A percentile compares a stretch with the other conserved stretches of the same genome.
phyloP scores from a whole-genome alignment of 2,113 vertebrate genomes.

The Mirounga angustirostris region DNA sequence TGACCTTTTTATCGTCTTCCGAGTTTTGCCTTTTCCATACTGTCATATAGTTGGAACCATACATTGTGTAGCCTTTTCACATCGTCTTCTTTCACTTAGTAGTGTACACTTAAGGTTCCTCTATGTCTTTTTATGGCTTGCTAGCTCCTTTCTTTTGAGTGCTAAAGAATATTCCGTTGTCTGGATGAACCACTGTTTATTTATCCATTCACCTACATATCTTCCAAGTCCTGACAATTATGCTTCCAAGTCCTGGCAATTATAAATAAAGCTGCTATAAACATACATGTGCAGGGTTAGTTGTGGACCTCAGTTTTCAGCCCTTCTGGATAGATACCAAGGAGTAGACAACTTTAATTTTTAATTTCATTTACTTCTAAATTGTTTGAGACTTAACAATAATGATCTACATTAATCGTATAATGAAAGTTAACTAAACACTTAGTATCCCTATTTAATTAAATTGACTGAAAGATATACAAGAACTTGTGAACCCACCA shows the following conservation, averaged over 20 bases:
- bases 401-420: conserved; percentile 42
- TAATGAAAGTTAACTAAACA: conserved; percentile 47
- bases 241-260: not conserved
- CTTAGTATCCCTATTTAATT: conserved; percentile 35
- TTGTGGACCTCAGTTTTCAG: conserved; percentile 7
- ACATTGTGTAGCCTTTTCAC: not conserved
- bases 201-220: not conserved
- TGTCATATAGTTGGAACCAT: not conserved
- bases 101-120: not conserved
- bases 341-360: not conserved
- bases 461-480: conserved; percentile 43
- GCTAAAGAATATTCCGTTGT: not conserved
- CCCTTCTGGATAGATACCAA: not conserved
- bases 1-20: not conserved
- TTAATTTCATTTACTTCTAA: conserved; percentile 60
- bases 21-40: not conserved
- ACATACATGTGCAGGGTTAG: not conserved
- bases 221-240: not conserved
- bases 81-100: conserved; percentile 5
- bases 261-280: conserved; percentile 16
- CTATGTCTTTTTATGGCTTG: not conserved
- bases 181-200: not conserved
- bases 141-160: not conserved
- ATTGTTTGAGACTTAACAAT: conserved; percentile 53
- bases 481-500: not conserved